Evolutionary conservation across 92 coral and sea anemone species (phyloP).

Genomic region (Siderastrea radians): DNA sequence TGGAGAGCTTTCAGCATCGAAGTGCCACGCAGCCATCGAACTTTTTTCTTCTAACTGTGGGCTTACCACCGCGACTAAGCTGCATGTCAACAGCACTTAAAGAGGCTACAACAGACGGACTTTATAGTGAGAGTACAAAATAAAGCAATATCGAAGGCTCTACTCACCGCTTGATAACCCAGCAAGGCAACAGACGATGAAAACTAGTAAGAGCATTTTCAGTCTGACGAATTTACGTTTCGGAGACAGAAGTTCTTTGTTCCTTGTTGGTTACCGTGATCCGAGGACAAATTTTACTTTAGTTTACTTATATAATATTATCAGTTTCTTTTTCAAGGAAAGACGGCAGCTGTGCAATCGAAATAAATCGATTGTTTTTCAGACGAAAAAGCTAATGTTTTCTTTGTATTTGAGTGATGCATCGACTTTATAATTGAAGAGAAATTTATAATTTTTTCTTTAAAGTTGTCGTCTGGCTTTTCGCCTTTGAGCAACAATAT

Average conservation of each 20-base stretch:
- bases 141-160: not conserved
- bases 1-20: no score
- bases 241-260: not conserved
- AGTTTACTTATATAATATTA: not conserved
- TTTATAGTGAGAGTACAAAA: no score
- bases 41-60: no score
- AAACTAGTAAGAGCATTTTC: not conserved
- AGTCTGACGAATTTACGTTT: not conserved
- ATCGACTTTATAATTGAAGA: no score
- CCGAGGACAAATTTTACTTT: not conserved
- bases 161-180: not conserved
- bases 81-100: no score
- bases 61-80: no score
- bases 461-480: no score
- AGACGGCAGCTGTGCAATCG: constrained; percentile 11
- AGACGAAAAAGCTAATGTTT: not conserved
- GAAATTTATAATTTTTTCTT: no score
- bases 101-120: no score
- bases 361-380: constrained; percentile 5
- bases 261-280: not conserved
- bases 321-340: not conserved
- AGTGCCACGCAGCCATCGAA: no score
- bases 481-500: no score
- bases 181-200: not conserved
- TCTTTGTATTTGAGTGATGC: no score